These are phyloP conservation scores for Pitangus sulphuratus DNA, from an alignment of 2,797 vertebrate genomes.

Conservation along the genomic window DNA sequence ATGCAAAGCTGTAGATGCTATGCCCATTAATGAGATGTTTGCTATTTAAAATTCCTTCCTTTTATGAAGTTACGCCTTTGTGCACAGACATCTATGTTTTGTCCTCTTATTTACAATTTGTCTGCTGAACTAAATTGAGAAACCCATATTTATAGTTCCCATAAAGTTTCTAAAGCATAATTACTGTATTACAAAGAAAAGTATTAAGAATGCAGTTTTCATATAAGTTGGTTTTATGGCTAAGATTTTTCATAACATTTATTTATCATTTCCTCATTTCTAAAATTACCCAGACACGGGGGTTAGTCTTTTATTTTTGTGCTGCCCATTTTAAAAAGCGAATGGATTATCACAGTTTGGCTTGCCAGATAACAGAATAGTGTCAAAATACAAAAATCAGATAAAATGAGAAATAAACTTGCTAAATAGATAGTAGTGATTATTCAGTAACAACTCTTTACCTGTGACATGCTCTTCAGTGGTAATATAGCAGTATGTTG, in stretches of 20 bases:
- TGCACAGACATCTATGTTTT: not conserved
- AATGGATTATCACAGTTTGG: not conserved
- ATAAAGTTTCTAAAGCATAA: not conserved
- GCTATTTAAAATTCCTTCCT: conserved; percentile 13
- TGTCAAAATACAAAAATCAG: not conserved
- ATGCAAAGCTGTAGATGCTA: not conserved
- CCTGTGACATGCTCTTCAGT: not conserved
- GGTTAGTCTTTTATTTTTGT: not conserved
- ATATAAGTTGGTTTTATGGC: not conserved
- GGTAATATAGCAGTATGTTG: not conserved
- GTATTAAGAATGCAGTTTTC: not conserved
- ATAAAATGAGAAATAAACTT: not conserved
- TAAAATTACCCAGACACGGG: not conserved
- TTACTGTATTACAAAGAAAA: not conserved
- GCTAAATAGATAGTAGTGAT: not conserved
- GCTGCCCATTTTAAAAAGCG: not conserved
- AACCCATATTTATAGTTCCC: not conserved
- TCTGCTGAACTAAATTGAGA: not conserved
- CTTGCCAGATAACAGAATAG: not conserved
- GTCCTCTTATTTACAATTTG: not conserved
- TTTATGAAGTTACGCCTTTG: not conserved
- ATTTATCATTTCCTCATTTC: not conserved
- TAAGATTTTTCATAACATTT: not conserved
- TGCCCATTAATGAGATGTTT: not conserved
- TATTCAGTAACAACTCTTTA: not conserved